These are phyloP conservation scores for Heptranchias perlo DNA, from an alignment of 2,113 vertebrate species.

Conservation along the genomic window DNA sequence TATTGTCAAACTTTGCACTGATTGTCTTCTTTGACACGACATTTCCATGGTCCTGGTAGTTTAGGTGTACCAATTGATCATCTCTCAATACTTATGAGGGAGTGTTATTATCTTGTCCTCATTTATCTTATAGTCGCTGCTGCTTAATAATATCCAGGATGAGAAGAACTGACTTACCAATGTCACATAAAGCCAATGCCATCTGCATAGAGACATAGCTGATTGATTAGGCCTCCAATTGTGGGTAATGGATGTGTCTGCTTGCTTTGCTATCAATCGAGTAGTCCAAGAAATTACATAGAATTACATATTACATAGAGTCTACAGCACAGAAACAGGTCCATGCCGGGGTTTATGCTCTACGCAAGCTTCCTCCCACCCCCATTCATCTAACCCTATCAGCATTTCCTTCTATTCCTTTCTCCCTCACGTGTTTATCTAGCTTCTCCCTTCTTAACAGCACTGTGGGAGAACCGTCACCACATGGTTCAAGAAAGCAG, in stretches of 20 bases:
- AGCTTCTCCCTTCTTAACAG: too few species aligned
- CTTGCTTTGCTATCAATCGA: neutral
- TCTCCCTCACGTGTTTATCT: too few species aligned
- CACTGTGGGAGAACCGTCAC: too few species aligned
- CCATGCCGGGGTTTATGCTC: too few species aligned
- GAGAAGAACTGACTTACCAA: constrained; percentile 2
- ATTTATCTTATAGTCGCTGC: neutral
- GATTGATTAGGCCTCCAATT: neutral
- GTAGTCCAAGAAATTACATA: neutral
- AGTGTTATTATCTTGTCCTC: neutral
- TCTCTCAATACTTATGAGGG: neutral
- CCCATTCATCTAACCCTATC: too few species aligned
- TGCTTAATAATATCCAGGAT: neutral
- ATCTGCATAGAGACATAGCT: neutral
- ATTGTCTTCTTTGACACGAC: neutral
- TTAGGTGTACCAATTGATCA: neutral
- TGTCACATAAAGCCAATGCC: neutral
- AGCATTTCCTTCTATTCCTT: too few species aligned
- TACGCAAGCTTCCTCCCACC: too few species aligned
- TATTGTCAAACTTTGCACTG: neutral
- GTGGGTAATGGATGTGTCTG: neutral
- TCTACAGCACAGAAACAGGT: too few species aligned
- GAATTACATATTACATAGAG: too few species aligned
- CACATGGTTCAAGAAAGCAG: too few species aligned
- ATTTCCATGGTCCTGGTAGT: neutral